These are phyloP conservation scores for Nephrotoma guestfalica DNA, from an alignment of 2,888 invertebrate genomes.

Conservation along the genomic window DNA sequence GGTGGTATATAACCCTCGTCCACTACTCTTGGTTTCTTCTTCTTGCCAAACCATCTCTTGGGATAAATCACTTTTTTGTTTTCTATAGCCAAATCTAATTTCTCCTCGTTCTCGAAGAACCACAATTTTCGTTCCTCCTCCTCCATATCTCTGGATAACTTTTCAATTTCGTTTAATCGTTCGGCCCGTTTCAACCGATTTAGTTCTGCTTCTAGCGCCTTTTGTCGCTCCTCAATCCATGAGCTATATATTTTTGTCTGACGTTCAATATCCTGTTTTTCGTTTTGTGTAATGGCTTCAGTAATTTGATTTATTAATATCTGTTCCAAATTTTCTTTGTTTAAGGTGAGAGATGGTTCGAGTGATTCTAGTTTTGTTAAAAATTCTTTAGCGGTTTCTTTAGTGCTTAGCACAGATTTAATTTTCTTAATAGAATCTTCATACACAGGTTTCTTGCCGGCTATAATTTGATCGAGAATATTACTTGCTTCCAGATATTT, in stretches of 20 bases:
- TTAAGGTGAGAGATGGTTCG: slow-evolving; percentile 23
- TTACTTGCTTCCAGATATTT: slow-evolving; percentile 40
- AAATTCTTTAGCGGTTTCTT: slow-evolving; percentile 26
- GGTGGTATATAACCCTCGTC: slow-evolving; percentile 60
- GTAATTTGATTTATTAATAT: slow-evolving; percentile 20
- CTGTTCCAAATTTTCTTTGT: slow-evolving; percentile 18
- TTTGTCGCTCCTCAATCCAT: slow-evolving; percentile 43
- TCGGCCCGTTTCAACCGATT: slow-evolving; percentile 34
- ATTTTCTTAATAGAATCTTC: not conserved
- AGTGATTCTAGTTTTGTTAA: slow-evolving; percentile 26
- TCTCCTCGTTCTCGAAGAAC: slow-evolving; percentile 72
- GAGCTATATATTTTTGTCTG: slow-evolving; percentile 36
- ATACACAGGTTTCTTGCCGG: not conserved
- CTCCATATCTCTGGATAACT: slow-evolving; percentile 32
- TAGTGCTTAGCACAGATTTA: slow-evolving; percentile 8
- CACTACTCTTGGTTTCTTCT: slow-evolving; percentile 32
- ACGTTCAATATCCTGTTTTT: slow-evolving; percentile 27
- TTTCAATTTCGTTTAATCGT: slow-evolving; percentile 40
- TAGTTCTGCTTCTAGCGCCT: slow-evolving; percentile 43
- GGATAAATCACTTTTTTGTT: slow-evolving; percentile 36
- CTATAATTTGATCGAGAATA: slow-evolving; percentile 13
- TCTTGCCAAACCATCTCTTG: slow-evolving; percentile 34
- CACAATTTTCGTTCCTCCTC: slow-evolving; percentile 48
- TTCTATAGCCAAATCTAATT: slow-evolving; percentile 56
- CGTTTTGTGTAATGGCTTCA: slow-evolving; percentile 22